Percentiles rank a stretch among this genome's conserved stretches.
Conservation (phyloP, 2,113 vertebrate species). For the human region GRCh38 chr19:47489001-47489500, state of each 20-base stretch:
- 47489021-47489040: fast-evolving
- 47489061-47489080: fast-evolving
- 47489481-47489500: no score
- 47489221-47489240: neutral
- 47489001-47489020: fast-evolving
- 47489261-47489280: neutral
- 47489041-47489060: no score
- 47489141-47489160: neutral
- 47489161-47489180: neutral
- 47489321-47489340: neutral
- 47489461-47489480: no score
- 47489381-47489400: neutral
- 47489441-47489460: neutral
- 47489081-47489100: neutral
- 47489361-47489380: fast-evolving
- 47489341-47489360: neutral
- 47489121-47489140: neutral
- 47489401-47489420: neutral
- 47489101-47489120: neutral
- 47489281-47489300: neutral
- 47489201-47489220: neutral
- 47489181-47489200: no score
- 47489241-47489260: neutral
- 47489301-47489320: neutral
- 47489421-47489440: neutral